Percentiles rank a stretch among this genome's conserved stretches.
phyloP scores from a whole-genome alignment of 2,797 vertebrate species.

The Typhlichthys subterraneus region DNA sequence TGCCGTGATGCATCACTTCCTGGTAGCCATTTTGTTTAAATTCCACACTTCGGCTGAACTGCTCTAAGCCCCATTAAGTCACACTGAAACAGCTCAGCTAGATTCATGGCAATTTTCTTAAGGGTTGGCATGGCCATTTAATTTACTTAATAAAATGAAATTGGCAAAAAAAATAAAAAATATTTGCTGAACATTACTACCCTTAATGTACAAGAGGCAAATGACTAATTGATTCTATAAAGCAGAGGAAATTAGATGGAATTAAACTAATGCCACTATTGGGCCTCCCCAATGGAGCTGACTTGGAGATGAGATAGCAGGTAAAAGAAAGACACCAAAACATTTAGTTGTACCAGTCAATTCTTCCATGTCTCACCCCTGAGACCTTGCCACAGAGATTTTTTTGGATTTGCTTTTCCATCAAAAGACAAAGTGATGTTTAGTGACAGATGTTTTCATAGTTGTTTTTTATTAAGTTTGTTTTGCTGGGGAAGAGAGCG shows the following conservation, averaged over 20 bases:
- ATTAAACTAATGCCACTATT: slow-evolving; percentile 14
- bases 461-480: slow-evolving; percentile 68
- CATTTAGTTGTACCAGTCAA: not conserved
- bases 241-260: slow-evolving; percentile 27
- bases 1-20: slow-evolving; percentile 43
- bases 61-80: slow-evolving; percentile 29
- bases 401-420: slow-evolving; percentile 64
- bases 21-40: slow-evolving; percentile 37
- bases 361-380: not conserved
- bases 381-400: slow-evolving; percentile 52
- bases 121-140: slow-evolving; percentile 17
- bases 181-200: slow-evolving; percentile 28
- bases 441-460: slow-evolving; percentile 53
- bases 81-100: slow-evolving; percentile 35
- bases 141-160: slow-evolving; percentile 44
- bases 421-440: slow-evolving; percentile 50
- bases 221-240: slow-evolving; percentile 42
- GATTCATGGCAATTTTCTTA: slow-evolving; percentile 25
- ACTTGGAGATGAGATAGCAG: slow-evolving; percentile 16
- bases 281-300: slow-evolving; percentile 25
- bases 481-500: slow-evolving; percentile 53
- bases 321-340: not conserved
- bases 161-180: slow-evolving; percentile 31
- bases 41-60: slow-evolving; percentile 35
- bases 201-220: slow-evolving; percentile 30